A percentile compares a stretch with the other conserved stretches of the same genome.
Conservation (phyloP, 1,140 invertebrate species). For the Apis mellifera region Amel_HAv3.1 CM009942.2:9301001-9301500, state of each 20-base stretch:
- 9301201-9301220: not conserved
- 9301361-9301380: not conserved
- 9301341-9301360: no score
- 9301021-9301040: no score
- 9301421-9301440: no score
- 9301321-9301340: slow-evolving; percentile 5
- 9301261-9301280: not conserved
- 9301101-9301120: not conserved
- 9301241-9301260: slow-evolving; percentile 6
- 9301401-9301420: no score
- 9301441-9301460: no score
- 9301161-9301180: not conserved
- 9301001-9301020: no score
- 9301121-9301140: not conserved
- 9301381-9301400: no score
- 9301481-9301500: no score
- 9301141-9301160: not conserved
- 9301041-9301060: no score
- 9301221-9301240: not conserved
- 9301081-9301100: not conserved
- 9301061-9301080: no score
- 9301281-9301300: not conserved
- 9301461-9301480: no score
- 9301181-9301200: not conserved
- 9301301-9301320: slow-evolving; percentile 12